Evolutionary conservation across 2,888 invertebrate genomes (phyloP).

Genomic region (Rhogogaster chlorosoma): DNA sequence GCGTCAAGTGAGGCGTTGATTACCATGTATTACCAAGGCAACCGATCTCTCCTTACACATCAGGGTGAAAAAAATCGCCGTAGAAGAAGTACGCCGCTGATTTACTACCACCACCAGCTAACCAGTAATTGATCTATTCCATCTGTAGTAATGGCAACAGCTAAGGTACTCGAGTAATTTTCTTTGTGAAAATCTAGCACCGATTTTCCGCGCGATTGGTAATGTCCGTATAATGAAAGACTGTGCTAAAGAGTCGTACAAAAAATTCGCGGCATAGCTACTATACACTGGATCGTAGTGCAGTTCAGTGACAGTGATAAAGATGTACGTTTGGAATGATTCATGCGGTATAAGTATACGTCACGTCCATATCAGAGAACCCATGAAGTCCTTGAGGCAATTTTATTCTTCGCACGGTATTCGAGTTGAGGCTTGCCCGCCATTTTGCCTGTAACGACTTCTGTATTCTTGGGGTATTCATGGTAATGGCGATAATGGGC

Average conservation of each 20-base stretch:
- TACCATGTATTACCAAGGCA: slow-evolving; percentile 60
- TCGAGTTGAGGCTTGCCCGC: slow-evolving; percentile 55
- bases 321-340: slow-evolving; percentile 21
- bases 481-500: slow-evolving; percentile 67
- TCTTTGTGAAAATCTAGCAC: not conserved
- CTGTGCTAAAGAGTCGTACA: not conserved
- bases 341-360: slow-evolving; percentile 29
- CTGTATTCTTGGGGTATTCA: slow-evolving; percentile 61
- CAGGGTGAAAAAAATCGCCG: not conserved
- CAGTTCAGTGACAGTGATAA: slow-evolving; percentile 13
- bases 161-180: not conserved
- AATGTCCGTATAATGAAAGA: not conserved
- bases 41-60: not conserved
- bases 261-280: not conserved
- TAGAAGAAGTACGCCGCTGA: not conserved
- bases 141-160: not conserved
- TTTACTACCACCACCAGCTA: too few relatives aligned
- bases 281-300: not conserved
- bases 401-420: slow-evolving; percentile 6
- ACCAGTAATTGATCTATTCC: not conserved
- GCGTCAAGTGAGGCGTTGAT: slow-evolving; percentile 71
- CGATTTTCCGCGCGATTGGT: not conserved
- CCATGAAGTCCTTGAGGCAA: not conserved
- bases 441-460: slow-evolving; percentile 68
- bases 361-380: slow-evolving; percentile 1